Percentiles rank a stretch among this genome's conserved stretches.
These are phyloP conservation scores for Scaptomyza hsui DNA, from an alignment of 1,140 invertebrate genomes.

Conservation along the genomic window DNA sequence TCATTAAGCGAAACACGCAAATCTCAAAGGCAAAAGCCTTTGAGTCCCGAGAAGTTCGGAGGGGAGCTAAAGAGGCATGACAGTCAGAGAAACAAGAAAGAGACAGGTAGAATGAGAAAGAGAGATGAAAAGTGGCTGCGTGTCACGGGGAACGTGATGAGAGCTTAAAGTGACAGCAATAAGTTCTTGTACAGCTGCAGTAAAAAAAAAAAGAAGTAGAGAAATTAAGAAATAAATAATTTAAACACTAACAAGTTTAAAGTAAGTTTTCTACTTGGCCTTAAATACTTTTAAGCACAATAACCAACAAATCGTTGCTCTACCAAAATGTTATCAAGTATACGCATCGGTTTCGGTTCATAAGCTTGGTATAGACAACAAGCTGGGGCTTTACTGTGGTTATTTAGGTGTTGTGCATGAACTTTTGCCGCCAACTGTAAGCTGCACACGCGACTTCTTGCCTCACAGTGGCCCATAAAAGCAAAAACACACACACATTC, in stretches of 20 bases:
- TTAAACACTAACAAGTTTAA: neutral
- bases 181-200: constrained; percentile 37
- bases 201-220: no score
- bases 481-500: constrained; percentile 74
- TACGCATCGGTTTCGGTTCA: constrained; percentile 22
- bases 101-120: no score
- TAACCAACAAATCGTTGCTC: neutral
- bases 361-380: constrained; percentile 6
- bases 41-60: constrained; percentile 9
- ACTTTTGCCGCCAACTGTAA: constrained; percentile 54
- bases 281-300: neutral
- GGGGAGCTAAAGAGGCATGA: neutral
- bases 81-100: constrained; percentile 15
- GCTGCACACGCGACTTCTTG: constrained; percentile 41
- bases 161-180: constrained; percentile 46
- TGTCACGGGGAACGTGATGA: neutral
- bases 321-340: constrained; percentile 17
- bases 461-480: constrained; percentile 53
- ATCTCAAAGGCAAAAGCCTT: constrained; percentile 75
- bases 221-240: no score
- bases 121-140: neutral
- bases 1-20: constrained; percentile 83
- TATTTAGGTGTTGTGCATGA: constrained; percentile 29
- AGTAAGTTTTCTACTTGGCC: neutral
- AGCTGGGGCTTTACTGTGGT: neutral